These are phyloP conservation scores for Vireo griseus DNA, from an alignment of 2,797 vertebrate species.

Conservation along the genomic window DNA sequence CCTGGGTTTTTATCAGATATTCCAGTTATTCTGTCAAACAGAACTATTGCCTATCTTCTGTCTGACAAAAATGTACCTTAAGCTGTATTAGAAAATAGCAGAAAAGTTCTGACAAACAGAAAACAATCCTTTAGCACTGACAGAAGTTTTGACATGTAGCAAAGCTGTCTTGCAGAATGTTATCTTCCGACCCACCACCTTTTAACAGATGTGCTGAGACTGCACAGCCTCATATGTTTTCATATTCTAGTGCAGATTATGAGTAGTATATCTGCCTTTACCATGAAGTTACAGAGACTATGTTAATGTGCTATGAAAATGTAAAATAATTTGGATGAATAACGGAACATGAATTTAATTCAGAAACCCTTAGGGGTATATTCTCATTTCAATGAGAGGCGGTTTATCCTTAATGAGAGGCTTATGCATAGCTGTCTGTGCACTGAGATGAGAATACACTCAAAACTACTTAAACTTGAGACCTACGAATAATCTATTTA, in stretches of 20 bases:
- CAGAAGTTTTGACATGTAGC: background rate
- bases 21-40: background rate
- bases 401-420: conserved; percentile 44
- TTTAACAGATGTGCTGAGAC: background rate
- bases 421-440: conserved; percentile 15
- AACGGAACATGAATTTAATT: conserved; percentile 25
- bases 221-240: background rate
- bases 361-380: conserved; percentile 11
- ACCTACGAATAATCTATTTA: conserved; percentile 9
- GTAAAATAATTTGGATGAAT: conserved; percentile 16
- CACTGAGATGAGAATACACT: conserved; percentile 13
- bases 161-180: background rate
- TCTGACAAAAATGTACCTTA: background rate
- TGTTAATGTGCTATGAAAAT: conserved; percentile 11
- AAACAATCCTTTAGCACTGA: background rate
- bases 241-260: background rate
- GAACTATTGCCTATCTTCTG: background rate
- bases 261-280: background rate
- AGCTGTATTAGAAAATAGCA: background rate
- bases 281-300: background rate
- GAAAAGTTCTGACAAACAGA: background rate
- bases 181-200: background rate
- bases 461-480: conserved; percentile 7
- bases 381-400: background rate
- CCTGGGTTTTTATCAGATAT: background rate